These are phyloP conservation scores for Corvus hawaiiensis DNA, from an alignment of 2,113 vertebrate species.

Conservation along the genomic window DNA sequence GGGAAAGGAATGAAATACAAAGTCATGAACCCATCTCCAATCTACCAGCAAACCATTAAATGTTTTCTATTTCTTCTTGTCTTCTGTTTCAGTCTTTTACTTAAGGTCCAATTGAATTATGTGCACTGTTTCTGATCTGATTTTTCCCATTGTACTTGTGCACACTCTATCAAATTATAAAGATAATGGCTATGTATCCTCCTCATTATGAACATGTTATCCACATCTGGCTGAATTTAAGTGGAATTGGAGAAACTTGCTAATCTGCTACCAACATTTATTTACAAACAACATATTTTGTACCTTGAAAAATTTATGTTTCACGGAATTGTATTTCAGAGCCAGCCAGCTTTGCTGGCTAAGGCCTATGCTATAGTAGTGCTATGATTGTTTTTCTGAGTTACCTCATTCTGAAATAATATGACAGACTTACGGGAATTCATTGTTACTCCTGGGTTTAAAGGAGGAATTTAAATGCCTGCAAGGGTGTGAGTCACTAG, in stretches of 20 bases:
- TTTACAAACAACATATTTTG: background rate
- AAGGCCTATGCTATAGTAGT: background rate
- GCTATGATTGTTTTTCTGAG: background rate
- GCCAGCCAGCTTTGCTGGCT: background rate
- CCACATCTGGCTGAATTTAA: background rate
- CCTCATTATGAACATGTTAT: background rate
- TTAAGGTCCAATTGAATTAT: background rate
- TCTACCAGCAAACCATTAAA: background rate
- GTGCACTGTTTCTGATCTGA: background rate
- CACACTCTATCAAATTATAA: background rate
- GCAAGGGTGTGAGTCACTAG: background rate
- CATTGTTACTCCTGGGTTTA: background rate
- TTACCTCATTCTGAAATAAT: background rate
- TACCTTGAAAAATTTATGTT: background rate
- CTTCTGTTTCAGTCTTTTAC: background rate
- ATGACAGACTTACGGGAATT: background rate
- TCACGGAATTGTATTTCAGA: background rate
- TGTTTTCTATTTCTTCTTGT: background rate
- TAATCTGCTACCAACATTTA: background rate
- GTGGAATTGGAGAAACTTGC: background rate
- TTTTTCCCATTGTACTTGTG: background rate
- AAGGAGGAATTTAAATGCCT: background rate
- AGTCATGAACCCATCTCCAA: background rate
- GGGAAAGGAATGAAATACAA: background rate
- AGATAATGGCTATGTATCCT: background rate